Evolutionary conservation across 2,888 invertebrate genomes (phyloP), one percentile per base, ranked within the genome.

Genomic region (Brenthis ino): DNA sequence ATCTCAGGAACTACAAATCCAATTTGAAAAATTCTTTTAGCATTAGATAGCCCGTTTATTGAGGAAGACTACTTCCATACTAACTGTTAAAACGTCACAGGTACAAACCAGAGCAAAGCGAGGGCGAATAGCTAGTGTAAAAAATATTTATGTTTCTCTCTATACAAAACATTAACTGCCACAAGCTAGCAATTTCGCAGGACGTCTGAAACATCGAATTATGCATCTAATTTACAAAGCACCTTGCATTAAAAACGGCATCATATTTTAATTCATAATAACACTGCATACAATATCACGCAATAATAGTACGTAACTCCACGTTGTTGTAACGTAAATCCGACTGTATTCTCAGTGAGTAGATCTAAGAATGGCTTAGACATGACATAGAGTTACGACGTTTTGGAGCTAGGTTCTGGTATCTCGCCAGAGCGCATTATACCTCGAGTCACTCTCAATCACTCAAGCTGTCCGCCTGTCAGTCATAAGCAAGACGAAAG

Each of bases 401-500:
- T 83, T 86, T 74, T 72, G 76, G 70, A 58, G 57, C 37, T 55
- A 61, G 48, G 24, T 6, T 63, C 24, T 63, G 74, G 81, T 83
- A 84, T 85, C 87, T 85, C 87, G 88, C 87, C 80, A 82, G 84
- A 84, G 89, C 89, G 89, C 91, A 91, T 91, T 91, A 91, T 91
- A 91, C 87, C 89, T 86, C 86, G 86, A 91, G 91, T 92, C 92
- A 92, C 88, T 92, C 91, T 91, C 91, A 91, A 92, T 92, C 91
- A 92, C 91, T 92, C 91, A 89, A 89, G 84, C 90, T 91, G 91
- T 91, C 91, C 88, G 81, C 86, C 88, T 87, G 91, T 92, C 91
- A 91, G 85, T 93, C 93, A 93, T 92, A 92, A 91, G 91, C 90
- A 91, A 91, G 91, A 90, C 91, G 89, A 88, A 91, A 89, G 89